phyloP scores from a whole-genome alignment of 2,797 vertebrate genomes.

The Sebastes hubbsi region DNA sequence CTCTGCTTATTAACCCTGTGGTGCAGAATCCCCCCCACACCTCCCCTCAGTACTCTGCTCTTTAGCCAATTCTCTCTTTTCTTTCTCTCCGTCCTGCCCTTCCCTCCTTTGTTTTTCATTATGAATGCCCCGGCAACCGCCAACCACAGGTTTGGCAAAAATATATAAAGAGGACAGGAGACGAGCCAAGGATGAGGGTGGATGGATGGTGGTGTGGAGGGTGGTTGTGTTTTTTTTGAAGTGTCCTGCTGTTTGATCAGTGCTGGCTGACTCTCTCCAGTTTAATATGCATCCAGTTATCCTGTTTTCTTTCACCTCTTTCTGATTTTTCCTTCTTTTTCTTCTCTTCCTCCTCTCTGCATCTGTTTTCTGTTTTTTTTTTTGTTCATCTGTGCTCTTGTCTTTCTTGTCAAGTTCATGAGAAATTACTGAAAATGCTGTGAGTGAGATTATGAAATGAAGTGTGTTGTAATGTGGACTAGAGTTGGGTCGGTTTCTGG shows the following conservation, averaged over 20 bases:
- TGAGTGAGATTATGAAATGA: neutral
- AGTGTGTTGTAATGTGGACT: neutral
- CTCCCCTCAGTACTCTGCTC: constrained; percentile 8
- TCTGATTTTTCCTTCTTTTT: neutral
- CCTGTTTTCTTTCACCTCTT: neutral
- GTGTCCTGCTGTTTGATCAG: constrained; percentile 63
- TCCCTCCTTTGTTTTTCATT: constrained; percentile 54
- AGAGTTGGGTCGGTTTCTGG: too few relatives aligned
- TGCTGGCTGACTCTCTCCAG: constrained; percentile 30
- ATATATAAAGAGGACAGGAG: constrained; percentile 6
- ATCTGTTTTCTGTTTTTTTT: neutral
- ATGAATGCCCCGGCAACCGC: constrained; percentile 51
- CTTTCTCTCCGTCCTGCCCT: neutral
- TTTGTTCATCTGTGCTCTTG: neutral
- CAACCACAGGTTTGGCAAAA: constrained; percentile 68
- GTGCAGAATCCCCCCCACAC: constrained; percentile 8
- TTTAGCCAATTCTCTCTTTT: constrained; percentile 32
- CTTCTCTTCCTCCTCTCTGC: neutral
- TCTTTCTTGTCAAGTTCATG: neutral
- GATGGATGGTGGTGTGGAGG: neutral
- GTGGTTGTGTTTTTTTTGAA: neutral
- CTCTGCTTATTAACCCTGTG: constrained; percentile 68
- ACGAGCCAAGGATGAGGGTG: constrained; percentile 27
- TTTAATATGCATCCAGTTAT: constrained; percentile 12
- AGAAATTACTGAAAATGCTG: neutral